Evolutionary conservation across 2,888 invertebrate species (phyloP).

Genomic region (Carpatolechia fugitivella): DNA sequence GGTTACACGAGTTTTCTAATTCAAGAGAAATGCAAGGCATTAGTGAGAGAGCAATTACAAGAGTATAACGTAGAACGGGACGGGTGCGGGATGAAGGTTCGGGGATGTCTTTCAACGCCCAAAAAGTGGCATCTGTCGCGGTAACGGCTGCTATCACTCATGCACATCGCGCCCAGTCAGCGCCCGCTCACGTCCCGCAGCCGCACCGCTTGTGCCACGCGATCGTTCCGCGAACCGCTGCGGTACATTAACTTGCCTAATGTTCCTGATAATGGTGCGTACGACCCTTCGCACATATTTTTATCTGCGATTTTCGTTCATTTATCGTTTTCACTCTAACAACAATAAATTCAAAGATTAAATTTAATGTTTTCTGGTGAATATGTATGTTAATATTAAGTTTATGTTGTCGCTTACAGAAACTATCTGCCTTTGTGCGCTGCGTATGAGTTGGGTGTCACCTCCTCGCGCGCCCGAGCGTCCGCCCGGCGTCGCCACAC

Average conservation of each 20-base stretch:
- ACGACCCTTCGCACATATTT: not conserved
- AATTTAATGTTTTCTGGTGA: no score
- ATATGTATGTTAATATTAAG: not conserved
- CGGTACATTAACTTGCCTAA: not conserved
- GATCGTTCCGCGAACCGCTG: not conserved
- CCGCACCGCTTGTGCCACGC: not conserved
- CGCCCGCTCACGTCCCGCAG: no score
- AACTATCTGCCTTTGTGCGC: slow-evolving; percentile 40
- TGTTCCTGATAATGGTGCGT: not conserved
- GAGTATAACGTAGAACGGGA: not conserved
- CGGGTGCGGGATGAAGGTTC: not conserved
- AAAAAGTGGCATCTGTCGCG: not conserved
- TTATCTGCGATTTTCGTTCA: not conserved
- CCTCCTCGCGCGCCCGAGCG: slow-evolving; percentile 27
- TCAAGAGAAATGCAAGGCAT: not conserved
- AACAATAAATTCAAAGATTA: no score
- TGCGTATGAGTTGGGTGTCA: slow-evolving; percentile 37
- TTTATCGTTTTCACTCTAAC: not conserved
- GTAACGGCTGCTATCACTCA: not conserved
- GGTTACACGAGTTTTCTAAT: not conserved
- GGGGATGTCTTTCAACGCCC: not conserved
- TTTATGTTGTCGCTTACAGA: slow-evolving; percentile 31
- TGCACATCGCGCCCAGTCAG: not conserved
- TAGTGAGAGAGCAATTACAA: not conserved
- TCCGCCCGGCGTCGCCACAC: slow-evolving; percentile 16